Conservation (phyloP, 1,140 invertebrate species). For the Vanessa atalanta region DNA sequence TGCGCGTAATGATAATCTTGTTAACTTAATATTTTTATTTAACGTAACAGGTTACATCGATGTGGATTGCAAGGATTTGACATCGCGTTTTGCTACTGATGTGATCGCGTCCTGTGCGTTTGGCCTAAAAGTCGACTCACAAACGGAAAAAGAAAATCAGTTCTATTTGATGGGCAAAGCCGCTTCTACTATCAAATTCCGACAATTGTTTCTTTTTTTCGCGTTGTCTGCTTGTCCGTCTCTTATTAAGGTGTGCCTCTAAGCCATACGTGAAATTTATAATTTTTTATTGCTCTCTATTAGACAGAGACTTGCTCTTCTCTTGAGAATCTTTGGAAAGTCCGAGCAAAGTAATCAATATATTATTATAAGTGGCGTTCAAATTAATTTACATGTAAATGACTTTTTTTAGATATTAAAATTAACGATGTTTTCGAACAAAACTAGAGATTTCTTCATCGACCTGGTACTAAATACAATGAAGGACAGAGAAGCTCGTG, state of each 20-base stretch:
- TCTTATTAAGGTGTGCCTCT: constrained; percentile 34
- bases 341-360: no score
- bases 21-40: no score
- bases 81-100: constrained; percentile 82
- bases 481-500: constrained; percentile 23
- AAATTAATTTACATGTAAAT: no score
- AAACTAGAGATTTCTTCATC: constrained; percentile 33
- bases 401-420: background rate
- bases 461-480: constrained; percentile 30
- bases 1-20: no score
- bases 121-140: constrained; percentile 77
- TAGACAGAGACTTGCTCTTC: no score
- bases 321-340: no score
- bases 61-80: constrained; percentile 34
- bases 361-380: no score
- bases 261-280: no score
- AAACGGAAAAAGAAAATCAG: constrained; percentile 78
- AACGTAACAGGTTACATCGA: background rate
- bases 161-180: constrained; percentile 79
- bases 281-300: no score
- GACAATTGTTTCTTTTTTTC: constrained; percentile 41
- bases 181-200: constrained; percentile 43
- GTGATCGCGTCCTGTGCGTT: constrained; percentile 70
- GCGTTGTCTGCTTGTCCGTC: constrained; percentile 34
- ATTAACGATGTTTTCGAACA: constrained; percentile 18